phyloP scores from a whole-genome alignment of 1,140 invertebrate genomes.

The Heliconius hewitsoni region DNA sequence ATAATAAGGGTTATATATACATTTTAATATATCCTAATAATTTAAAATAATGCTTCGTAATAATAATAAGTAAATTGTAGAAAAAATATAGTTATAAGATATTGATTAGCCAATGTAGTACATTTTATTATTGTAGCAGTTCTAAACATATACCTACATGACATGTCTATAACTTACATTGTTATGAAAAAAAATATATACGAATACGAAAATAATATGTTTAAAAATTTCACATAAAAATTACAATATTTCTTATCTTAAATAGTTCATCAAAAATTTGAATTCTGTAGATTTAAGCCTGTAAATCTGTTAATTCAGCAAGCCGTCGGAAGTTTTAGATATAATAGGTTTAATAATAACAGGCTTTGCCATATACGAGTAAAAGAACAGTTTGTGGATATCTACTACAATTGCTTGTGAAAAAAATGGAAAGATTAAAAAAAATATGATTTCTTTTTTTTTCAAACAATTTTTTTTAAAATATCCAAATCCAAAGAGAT shows the following conservation, averaged over 20 bases:
- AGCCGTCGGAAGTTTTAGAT: conserved; percentile 67
- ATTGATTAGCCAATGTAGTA: neutral
- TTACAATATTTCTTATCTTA: neutral
- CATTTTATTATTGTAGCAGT: neutral
- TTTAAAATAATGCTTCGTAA: too few relatives aligned
- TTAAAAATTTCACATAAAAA: neutral
- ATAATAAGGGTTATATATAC: too few relatives aligned
- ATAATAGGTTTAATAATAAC: conserved; percentile 48
- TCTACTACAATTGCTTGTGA: neutral
- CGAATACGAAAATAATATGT: neutral
- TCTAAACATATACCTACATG: neutral
- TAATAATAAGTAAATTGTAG: too few relatives aligned
- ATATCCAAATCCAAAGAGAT: neutral
- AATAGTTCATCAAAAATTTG: neutral
- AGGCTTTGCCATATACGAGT: conserved; percentile 31
- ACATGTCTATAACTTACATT: neutral
- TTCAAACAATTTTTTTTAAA: neutral
- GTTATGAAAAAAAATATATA: neutral
- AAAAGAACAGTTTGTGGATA: neutral
- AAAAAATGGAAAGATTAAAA: conserved; percentile 18
- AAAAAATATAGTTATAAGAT: too few relatives aligned
- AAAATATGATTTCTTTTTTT: neutral
- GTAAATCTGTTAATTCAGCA: conserved; percentile 54
- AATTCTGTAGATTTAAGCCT: conserved; percentile 28
- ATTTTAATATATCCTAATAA: too few relatives aligned